phyloP scores from a whole-genome alignment of 2,113 vertebrate genomes.

The Coreoperca whiteheadi region DNA sequence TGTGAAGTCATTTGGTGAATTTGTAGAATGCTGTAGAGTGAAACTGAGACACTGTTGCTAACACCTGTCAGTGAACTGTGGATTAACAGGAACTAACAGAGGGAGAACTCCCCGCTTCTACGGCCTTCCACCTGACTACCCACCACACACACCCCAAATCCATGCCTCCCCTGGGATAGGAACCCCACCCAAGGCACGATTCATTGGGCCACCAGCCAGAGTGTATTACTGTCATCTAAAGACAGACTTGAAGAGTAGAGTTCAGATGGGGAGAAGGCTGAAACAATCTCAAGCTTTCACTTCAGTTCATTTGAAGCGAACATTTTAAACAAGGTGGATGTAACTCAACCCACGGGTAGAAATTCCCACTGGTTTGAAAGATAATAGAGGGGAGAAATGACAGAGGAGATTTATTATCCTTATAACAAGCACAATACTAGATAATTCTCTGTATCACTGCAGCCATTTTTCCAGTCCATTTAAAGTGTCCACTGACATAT shows the following conservation, averaged over 20 bases:
- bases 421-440: neutral
- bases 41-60: slow-evolving; percentile 48
- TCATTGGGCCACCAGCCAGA: slow-evolving; percentile 32
- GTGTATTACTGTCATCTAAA: slow-evolving; percentile 28
- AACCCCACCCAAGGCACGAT: neutral
- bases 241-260: slow-evolving; percentile 25
- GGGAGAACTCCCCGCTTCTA: neutral
- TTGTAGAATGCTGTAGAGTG: slow-evolving; percentile 43
- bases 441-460: neutral
- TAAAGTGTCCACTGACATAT: neutral
- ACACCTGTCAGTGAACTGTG: slow-evolving; percentile 56
- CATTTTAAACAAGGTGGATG: neutral
- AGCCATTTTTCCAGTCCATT: slow-evolving; percentile 3
- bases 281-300: neutral
- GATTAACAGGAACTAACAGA: slow-evolving; percentile 43
- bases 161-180: slow-evolving; percentile 3
- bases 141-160: neutral
- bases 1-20: slow-evolving; percentile 58
- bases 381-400: neutral
- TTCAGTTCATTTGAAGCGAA: neutral
- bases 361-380: neutral
- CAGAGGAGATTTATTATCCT: neutral
- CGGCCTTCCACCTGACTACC: slow-evolving; percentile 1
- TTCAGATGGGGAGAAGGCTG: neutral
- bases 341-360: neutral